These are phyloP conservation scores for Charadrius vociferus DNA, from an alignment of 2,113 vertebrate species.

Conservation along the genomic window DNA sequence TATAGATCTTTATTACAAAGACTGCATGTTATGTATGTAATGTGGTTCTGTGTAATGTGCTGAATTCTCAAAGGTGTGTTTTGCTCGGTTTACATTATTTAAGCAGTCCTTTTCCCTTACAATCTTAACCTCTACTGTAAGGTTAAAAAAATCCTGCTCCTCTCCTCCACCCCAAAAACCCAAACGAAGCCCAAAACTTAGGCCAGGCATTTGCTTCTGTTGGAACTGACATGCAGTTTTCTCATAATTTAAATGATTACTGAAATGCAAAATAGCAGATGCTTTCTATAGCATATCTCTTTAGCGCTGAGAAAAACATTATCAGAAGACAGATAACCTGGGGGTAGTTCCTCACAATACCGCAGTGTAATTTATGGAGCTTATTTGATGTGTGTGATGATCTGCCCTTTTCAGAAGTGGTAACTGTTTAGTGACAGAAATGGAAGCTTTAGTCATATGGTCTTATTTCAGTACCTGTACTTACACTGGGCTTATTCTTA, in stretches of 20 bases:
- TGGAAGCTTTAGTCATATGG: neutral
- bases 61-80: conserved; percentile 18
- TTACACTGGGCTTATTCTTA: neutral
- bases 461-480: neutral
- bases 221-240: neutral
- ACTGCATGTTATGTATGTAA: neutral
- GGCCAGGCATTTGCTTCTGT: neutral
- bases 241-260: neutral
- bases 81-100: neutral
- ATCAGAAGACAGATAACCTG: neutral
- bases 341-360: neutral
- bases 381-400: neutral
- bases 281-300: neutral
- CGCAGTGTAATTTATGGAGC: neutral
- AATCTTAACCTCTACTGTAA: neutral
- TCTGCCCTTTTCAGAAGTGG: neutral
- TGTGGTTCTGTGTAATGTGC: neutral
- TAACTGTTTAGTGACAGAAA: neutral
- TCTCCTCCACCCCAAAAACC: neutral
- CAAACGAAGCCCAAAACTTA: neutral
- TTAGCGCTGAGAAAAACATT: neutral
- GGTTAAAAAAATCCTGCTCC: neutral
- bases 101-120: neutral
- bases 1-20: conserved; percentile 12
- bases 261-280: neutral